These are phyloP conservation scores for Oligia strigilis DNA, from an alignment of 2,888 invertebrate species.

Conservation along the genomic window DNA sequence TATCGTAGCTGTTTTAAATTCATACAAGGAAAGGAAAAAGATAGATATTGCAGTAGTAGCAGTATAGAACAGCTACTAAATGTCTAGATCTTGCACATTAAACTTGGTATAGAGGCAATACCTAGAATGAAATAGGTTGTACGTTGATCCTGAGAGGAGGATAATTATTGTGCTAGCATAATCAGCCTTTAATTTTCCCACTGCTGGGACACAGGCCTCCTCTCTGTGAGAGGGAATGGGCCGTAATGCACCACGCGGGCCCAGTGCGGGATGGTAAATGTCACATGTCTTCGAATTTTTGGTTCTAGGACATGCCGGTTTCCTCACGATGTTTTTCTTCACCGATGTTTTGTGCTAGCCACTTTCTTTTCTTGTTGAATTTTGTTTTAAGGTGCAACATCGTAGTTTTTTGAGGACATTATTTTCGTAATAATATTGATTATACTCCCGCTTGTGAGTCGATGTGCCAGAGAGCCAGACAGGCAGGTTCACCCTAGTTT, in stretches of 20 bases:
- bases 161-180: no score
- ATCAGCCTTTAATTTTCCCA: no score
- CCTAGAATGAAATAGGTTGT: not conserved
- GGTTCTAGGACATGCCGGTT: no score
- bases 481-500: not conserved
- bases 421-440: not conserved
- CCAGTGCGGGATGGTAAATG: no score
- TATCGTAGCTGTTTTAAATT: conserved; percentile 14
- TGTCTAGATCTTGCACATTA: not conserved
- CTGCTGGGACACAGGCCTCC: no score
- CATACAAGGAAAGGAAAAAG: not conserved
- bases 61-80: not conserved
- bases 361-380: not conserved
- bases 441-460: not conserved
- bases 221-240: no score
- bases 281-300: no score
- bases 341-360: no score
- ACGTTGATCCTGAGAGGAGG: not conserved
- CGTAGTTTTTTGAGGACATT: not conserved
- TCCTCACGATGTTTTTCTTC: no score
- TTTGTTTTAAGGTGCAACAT: not conserved
- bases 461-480: not conserved
- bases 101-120: not conserved
- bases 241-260: no score
- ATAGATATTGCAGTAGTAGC: not conserved